phyloP scores from a whole-genome alignment of 64 coral and sea anemone species.

The Dendrophyllia cribrosa region DNA sequence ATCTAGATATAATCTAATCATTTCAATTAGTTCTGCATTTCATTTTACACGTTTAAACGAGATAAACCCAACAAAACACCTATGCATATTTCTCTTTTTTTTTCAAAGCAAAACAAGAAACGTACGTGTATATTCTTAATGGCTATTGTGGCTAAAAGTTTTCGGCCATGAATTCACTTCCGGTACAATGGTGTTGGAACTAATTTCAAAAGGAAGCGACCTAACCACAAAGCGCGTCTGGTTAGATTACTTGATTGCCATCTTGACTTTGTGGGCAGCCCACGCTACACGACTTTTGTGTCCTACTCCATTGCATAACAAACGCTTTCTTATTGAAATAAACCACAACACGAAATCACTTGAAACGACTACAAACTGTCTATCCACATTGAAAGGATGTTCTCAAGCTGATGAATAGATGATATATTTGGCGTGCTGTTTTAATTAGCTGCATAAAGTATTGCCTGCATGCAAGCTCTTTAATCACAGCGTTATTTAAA shows the following conservation, averaged over 20 bases:
- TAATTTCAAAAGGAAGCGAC: background rate
- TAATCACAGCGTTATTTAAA: background rate
- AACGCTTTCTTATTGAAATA: background rate
- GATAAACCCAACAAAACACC: no score
- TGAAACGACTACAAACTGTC: background rate
- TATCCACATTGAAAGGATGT: background rate
- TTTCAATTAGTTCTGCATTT: background rate
- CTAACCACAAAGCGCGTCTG: slow-evolving; percentile 11
- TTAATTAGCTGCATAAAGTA: background rate
- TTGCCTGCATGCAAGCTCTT: background rate
- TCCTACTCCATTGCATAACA: background rate
- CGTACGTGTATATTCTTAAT: background rate
- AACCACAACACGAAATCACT: background rate
- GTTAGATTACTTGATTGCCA: slow-evolving; percentile 14
- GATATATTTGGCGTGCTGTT: background rate
- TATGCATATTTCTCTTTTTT: background rate
- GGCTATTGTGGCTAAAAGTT: background rate
- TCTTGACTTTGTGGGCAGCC: slow-evolving; percentile 5
- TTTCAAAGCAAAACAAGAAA: background rate
- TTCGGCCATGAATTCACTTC: no score
- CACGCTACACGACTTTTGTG: background rate
- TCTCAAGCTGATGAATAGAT: background rate
- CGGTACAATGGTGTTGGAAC: background rate
- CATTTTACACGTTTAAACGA: background rate
- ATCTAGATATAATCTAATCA: no score